A percentile compares a stretch with the other conserved stretches of the same genome.
phyloP scores from a whole-genome alignment of 2,113 vertebrate species.

The Epinephelus moara region DNA sequence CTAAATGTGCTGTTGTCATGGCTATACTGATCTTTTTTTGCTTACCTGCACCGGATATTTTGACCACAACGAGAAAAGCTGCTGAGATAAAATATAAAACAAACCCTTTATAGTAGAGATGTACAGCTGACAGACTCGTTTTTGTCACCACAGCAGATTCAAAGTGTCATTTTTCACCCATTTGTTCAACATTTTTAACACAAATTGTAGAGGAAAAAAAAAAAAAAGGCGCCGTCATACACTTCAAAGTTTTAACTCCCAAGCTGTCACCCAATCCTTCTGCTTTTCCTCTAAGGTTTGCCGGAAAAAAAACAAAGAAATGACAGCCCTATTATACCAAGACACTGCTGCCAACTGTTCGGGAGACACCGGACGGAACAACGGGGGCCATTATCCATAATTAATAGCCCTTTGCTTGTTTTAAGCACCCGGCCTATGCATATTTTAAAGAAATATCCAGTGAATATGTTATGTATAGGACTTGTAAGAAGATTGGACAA shows the following conservation, averaged over 20 bases:
- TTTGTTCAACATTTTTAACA: slow-evolving; percentile 34
- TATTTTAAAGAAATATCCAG: slow-evolving; percentile 82
- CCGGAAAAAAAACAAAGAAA: slow-evolving; percentile 25
- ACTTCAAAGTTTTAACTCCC: slow-evolving; percentile 35
- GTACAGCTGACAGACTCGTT: neutral
- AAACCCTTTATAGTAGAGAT: neutral
- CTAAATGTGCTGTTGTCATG: neutral
- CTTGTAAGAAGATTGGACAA: slow-evolving; percentile 71
- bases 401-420: slow-evolving; percentile 79
- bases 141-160: slow-evolving; percentile 8
- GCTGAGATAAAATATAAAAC: slow-evolving; percentile 1
- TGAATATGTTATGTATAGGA: slow-evolving; percentile 79
- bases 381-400: slow-evolving; percentile 72
- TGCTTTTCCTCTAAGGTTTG: slow-evolving; percentile 20
- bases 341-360: slow-evolving; percentile 66
- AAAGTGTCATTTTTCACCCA: slow-evolving; percentile 23
- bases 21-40: neutral
- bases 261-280: slow-evolving; percentile 47
- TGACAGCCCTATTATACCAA: slow-evolving; percentile 58
- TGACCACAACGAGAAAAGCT: neutral
- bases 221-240: neutral
- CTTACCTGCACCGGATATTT: neutral
- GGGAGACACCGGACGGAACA: slow-evolving; percentile 74
- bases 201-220: neutral
- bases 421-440: slow-evolving; percentile 76